Percentiles rank a stretch among this genome's conserved stretches.
These are phyloP conservation scores for Cynopterus brachyotis DNA, from an alignment of 2,113 vertebrate genomes.

Conservation along the genomic window DNA sequence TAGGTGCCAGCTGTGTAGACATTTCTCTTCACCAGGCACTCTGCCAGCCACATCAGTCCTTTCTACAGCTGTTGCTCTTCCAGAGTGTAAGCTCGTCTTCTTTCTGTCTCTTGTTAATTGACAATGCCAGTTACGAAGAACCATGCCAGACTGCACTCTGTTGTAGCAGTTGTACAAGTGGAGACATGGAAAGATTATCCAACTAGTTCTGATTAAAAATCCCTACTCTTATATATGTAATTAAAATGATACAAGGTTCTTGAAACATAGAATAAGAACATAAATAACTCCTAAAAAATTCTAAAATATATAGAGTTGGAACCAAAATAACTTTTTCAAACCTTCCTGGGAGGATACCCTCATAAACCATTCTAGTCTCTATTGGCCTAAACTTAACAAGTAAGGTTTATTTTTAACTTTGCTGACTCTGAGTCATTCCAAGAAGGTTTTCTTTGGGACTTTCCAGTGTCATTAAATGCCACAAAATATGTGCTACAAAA, in stretches of 20 bases:
- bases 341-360: constrained; percentile 30
- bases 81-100: neutral
- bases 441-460: constrained; percentile 47
- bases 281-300: constrained; percentile 17
- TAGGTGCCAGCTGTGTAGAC: neutral
- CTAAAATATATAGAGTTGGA: constrained; percentile 53
- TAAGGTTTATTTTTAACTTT: constrained; percentile 54
- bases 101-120: neutral
- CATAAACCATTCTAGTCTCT: neutral
- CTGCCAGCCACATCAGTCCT: neutral
- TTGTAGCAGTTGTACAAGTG: constrained; percentile 11
- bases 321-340: constrained; percentile 49
- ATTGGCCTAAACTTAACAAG: constrained; percentile 59
- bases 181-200: neutral
- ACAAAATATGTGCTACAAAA: constrained; percentile 20
- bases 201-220: constrained; percentile 29
- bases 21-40: neutral
- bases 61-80: neutral
- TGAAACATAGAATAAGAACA: constrained; percentile 1
- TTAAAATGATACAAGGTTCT: constrained; percentile 34
- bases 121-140: neutral
- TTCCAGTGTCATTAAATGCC: constrained; percentile 55
- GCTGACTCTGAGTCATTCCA: constrained; percentile 49
- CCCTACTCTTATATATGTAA: neutral
- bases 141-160: neutral